These are phyloP conservation scores for Nemopilema nomurai DNA, from an alignment of 30 jellyfish, hydroid and myxozoan species.

Conservation along the genomic window DNA sequence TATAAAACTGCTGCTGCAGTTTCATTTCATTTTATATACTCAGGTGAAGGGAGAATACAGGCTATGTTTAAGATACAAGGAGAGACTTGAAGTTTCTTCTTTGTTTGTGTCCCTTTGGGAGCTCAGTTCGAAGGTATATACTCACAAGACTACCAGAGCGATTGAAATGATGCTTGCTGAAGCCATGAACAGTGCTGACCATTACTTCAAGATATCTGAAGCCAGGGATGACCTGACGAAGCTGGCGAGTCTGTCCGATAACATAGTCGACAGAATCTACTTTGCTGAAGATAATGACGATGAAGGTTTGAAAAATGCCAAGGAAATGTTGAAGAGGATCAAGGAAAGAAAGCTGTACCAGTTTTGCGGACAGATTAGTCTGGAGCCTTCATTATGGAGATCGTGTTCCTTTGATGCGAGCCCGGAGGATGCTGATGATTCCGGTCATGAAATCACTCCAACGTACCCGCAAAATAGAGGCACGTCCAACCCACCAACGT, in stretches of 20 bases:
- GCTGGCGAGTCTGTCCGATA: constrained; percentile 32
- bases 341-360: constrained; percentile 27
- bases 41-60: constrained; percentile 40
- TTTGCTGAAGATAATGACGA: constrained; percentile 15
- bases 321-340: constrained; percentile 20
- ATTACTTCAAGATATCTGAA: constrained; percentile 16
- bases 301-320: constrained; percentile 19
- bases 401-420: no score
- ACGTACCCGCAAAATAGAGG: neutral
- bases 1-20: neutral
- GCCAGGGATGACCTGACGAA: constrained; percentile 31
- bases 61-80: constrained; percentile 46
- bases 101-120: constrained; percentile 49
- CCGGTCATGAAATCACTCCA: neutral
- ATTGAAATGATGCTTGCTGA: constrained; percentile 70
- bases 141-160: constrained; percentile 54
- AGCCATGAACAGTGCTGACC: constrained; percentile 44
- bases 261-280: constrained; percentile 25
- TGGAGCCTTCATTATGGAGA: neutral
- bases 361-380: constrained; percentile 60
- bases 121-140: constrained; percentile 41
- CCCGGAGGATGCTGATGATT: neutral
- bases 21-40: neutral
- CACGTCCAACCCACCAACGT: neutral
- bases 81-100: constrained; percentile 33